Evolutionary conservation across 1,140 invertebrate species (phyloP), one percentile per base, ranked within the genome.

Genomic region (Teleogryllus occipitalis): DNA sequence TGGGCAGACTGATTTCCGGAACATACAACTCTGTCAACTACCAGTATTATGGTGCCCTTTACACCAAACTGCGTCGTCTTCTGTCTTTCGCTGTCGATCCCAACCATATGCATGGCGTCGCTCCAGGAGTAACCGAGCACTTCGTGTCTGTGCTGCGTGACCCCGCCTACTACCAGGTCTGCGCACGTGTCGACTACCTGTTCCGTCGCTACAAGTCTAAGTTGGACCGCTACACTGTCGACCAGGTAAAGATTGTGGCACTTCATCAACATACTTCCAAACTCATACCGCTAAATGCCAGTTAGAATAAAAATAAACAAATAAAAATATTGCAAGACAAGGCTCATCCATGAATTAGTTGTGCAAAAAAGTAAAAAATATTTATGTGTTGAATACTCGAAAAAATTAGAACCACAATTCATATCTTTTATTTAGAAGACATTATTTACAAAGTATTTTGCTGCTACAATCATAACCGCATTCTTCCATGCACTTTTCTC

Each of bases 201-300:
- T 21, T 65, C 27, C 21, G 75, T 5, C 85, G 84, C 18, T 89
- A 86, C 83, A 85, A 86, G 77, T 83, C 86, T 72, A 86, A 86
- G 76, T 83, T 92, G 76, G 85, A 87, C 8, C 86, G 86, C 4
- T 93, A 94, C 86, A 89, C 87, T 8, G 85, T 86, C 65, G 87
- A 90, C 14, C 15, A 77, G 47, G 76, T 77, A 47, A n/a, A 46
- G 89, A 83, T 18, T 74, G 18, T 80, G 18, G 14, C n/a, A n/a
- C n/a, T 39, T 39, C 27, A 39, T 2, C 1, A 39, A 39, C 27
- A 5, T 39, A 39, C 27, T 39, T n/a, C n/a, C 27, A 39, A 39
- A 5, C 27, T 39, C 27, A 39, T 39, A 39, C 1, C 27, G 27
- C 27, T 39, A 39, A 39, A 1, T 39, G 27, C 27, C 27, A 39